Conservation (phyloP, 2,797 vertebrate species). For the Zalophus californianus region DNA sequence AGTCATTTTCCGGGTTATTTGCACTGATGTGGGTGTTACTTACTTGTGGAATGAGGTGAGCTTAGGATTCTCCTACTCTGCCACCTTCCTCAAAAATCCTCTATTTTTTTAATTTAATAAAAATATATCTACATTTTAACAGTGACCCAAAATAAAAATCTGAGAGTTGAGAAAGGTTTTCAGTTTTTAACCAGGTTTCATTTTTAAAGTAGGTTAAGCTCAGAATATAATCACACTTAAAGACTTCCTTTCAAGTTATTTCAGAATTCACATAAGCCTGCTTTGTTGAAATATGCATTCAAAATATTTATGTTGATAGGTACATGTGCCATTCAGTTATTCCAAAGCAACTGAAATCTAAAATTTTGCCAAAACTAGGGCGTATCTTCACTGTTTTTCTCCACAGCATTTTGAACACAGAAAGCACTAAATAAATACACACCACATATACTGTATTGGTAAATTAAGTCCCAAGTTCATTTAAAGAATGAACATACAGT, state of each 20-base stretch:
- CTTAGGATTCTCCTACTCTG: background rate
- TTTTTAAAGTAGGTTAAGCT: slow-evolving; percentile 65
- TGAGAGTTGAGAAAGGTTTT: background rate
- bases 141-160: slow-evolving; percentile 60
- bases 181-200: slow-evolving; percentile 44
- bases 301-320: slow-evolving; percentile 65
- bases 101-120: slow-evolving; percentile 49
- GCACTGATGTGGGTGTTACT: background rate
- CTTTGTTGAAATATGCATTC: slow-evolving; percentile 64
- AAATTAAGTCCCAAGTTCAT: slow-evolving; percentile 16
- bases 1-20: background rate
- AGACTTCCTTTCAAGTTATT: slow-evolving; percentile 60
- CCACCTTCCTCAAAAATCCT: background rate
- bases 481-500: background rate
- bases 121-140: background rate
- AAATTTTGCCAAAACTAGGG: slow-evolving; percentile 34
- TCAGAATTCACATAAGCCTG: background rate
- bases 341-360: slow-evolving; percentile 40
- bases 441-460: background rate
- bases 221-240: slow-evolving; percentile 54
- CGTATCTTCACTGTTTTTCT: background rate
- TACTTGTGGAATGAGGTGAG: background rate
- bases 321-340: slow-evolving; percentile 31
- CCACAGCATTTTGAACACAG: background rate
- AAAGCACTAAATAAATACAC: background rate